A percentile compares a stretch with the other conserved stretches of the same genome.
Evolutionary conservation across 2,888 invertebrate species (phyloP).

Genomic region (Mythimna impura): DNA sequence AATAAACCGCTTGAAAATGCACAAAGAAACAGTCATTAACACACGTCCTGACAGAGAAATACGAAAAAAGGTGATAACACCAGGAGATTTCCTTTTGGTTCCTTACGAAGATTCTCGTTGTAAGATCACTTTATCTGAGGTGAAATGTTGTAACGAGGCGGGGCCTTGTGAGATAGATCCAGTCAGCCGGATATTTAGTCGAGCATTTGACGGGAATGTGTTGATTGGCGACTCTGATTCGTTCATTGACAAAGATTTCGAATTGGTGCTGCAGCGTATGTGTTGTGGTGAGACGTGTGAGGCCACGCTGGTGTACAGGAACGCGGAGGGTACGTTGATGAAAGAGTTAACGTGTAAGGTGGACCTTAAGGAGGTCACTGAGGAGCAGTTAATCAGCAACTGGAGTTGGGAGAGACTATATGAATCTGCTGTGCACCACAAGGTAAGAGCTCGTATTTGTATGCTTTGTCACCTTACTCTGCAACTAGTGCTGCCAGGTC

Average conservation of each 20-base stretch:
- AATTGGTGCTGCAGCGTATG: constrained; percentile 89
- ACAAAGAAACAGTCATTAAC: constrained; percentile 75
- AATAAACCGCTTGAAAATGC: constrained; percentile 67
- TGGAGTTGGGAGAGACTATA: constrained; percentile 90
- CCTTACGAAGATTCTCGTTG: constrained; percentile 87
- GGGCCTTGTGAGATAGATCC: constrained; percentile 78
- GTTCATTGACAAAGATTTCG: constrained; percentile 89
- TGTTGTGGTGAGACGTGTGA: constrained; percentile 84
- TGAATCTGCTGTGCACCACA: constrained; percentile 87
- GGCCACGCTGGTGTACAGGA: constrained; percentile 80
- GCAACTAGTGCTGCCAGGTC: no score
- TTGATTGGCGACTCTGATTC: constrained; percentile 87
- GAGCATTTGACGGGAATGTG: constrained; percentile 83
- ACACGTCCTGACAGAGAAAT: constrained; percentile 81
- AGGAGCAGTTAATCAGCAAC: constrained; percentile 88
- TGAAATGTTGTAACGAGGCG: constrained; percentile 73
- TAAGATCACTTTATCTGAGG: constrained; percentile 77
- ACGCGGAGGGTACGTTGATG: constrained; percentile 72
- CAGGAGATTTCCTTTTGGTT: constrained; percentile 83
- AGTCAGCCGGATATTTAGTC: constrained; percentile 79
- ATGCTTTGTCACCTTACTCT: no score
- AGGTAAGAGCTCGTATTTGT: constrained; percentile 69
- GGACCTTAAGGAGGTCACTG: constrained; percentile 82
- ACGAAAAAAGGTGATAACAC: constrained; percentile 78
- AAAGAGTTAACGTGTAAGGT: constrained; percentile 83